phyloP scores from a whole-genome alignment of 2,888 invertebrate species.

The Alentia gelatinosa region DNA sequence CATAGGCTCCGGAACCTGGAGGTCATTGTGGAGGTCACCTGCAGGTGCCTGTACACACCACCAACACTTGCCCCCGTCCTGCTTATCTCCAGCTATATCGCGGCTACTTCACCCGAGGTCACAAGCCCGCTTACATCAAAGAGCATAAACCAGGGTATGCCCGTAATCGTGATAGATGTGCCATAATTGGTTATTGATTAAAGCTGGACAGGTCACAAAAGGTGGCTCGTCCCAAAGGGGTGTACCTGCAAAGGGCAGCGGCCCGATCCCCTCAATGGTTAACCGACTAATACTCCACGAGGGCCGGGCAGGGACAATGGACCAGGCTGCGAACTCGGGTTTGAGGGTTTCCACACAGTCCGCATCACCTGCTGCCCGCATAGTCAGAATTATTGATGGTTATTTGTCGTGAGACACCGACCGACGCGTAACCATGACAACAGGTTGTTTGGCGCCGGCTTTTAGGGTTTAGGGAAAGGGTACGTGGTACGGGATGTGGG shows the following conservation, averaged over 20 bases:
- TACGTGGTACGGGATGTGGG: too few species aligned
- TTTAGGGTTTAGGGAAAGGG: too few species aligned
- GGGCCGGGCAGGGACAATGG: background rate
- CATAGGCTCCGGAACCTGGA: background rate
- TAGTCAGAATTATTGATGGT: background rate
- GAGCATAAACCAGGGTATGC: background rate
- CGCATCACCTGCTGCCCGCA: background rate
- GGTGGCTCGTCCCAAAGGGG: background rate
- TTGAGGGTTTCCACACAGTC: background rate
- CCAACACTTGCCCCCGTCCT: background rate
- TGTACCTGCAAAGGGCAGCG: background rate
- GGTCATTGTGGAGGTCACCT: background rate
- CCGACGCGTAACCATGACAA: constrained; percentile 14
- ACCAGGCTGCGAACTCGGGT: background rate
- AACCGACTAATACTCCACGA: background rate
- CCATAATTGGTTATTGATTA: background rate
- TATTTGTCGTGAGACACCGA: background rate
- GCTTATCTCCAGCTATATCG: too few species aligned
- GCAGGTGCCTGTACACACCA: background rate
- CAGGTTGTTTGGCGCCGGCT: background rate
- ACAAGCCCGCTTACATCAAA: background rate
- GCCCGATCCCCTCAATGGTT: background rate
- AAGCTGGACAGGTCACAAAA: background rate
- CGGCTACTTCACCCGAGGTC: background rate
- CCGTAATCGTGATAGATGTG: background rate